A percentile compares a stretch with the other conserved stretches of the same genome.
Evolutionary conservation across 2,797 vertebrate species (phyloP).

Genomic region (Apogon hyalosoma): DNA sequence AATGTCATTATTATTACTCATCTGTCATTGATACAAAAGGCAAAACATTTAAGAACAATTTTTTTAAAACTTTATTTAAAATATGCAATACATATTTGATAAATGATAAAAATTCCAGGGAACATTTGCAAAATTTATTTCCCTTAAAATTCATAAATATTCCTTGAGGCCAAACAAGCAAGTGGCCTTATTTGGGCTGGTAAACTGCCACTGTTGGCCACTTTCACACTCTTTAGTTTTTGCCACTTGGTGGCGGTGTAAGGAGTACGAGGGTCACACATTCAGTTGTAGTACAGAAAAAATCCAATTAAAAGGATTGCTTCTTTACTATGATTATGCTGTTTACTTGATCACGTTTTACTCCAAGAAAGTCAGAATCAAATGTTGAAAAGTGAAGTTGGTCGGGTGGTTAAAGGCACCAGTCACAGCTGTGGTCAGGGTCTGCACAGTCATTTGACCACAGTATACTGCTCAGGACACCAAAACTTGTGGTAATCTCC

Average conservation of each 20-base stretch:
- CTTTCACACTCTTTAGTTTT: slow-evolving; percentile 10
- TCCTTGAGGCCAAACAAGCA: not conserved
- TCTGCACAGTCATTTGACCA: not conserved
- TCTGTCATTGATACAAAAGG: too few relatives aligned
- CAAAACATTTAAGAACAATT: too few relatives aligned
- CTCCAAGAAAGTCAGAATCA: slow-evolving; percentile 12
- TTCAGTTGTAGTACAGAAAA: slow-evolving; percentile 49
- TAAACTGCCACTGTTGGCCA: slow-evolving; percentile 3
- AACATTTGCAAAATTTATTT: too few relatives aligned
- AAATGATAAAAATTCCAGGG: too few relatives aligned
- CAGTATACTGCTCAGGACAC: too few relatives aligned
- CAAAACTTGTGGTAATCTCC: too few relatives aligned
- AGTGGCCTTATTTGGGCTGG: not conserved
- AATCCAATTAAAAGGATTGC: slow-evolving; percentile 63
- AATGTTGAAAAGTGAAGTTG: not conserved
- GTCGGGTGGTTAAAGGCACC: too few relatives aligned
- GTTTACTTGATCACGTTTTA: slow-evolving; percentile 32
- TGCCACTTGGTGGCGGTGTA: slow-evolving; percentile 48
- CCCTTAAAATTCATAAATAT: too few relatives aligned
- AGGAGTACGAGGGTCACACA: slow-evolving; percentile 16
- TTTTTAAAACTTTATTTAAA: too few relatives aligned
- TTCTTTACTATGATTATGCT: slow-evolving; percentile 10
- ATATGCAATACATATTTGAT: too few relatives aligned
- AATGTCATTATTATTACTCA: too few relatives aligned
- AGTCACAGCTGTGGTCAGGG: not conserved